Conservation (phyloP, 1,140 invertebrate species). For the Trachymyrmex cornetzi region DNA sequence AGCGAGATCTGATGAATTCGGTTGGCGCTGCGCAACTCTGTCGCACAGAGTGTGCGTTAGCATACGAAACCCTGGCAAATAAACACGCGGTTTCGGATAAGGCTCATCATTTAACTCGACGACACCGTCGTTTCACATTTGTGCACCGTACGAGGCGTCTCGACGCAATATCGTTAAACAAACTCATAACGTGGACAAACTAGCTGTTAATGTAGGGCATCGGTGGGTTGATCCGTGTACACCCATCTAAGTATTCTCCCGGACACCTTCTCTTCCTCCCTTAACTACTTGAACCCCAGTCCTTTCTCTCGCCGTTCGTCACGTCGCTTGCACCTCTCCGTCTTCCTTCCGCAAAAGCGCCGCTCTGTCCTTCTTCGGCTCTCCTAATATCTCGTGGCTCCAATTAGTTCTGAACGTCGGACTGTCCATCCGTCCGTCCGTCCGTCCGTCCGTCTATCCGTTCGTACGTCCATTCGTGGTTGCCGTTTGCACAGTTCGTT, state of each 20-base stretch:
- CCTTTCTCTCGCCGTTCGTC: slow-evolving; percentile 46
- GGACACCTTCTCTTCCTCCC: slow-evolving; percentile 61
- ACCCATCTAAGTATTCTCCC: slow-evolving; percentile 68
- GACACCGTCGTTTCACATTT: slow-evolving; percentile 34
- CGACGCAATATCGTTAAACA: slow-evolving; percentile 76
- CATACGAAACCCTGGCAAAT: slow-evolving; percentile 59
- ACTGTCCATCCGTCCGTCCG: slow-evolving; percentile 70
- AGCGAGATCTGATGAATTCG: slow-evolving; percentile 26
- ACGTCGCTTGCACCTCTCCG: slow-evolving; percentile 44
- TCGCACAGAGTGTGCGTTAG: slow-evolving; percentile 20
- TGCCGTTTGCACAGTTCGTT: slow-evolving; percentile 70
- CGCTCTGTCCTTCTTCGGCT: slow-evolving; percentile 63
- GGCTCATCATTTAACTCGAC: slow-evolving; percentile 57
- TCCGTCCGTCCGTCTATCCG: slow-evolving; percentile 59
- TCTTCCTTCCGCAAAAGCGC: slow-evolving; percentile 45
- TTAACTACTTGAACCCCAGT: slow-evolving; percentile 6
- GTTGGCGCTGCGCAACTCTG: neutral
- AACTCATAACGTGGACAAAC: slow-evolving; percentile 73
- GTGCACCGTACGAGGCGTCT: slow-evolving; percentile 19
- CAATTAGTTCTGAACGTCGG: slow-evolving; percentile 83
- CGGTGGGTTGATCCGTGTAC: slow-evolving; percentile 64
- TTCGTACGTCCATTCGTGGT: slow-evolving; percentile 57
- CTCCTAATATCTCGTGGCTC: slow-evolving; percentile 83
- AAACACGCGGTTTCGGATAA: slow-evolving; percentile 44
- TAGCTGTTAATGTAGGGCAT: slow-evolving; percentile 72